Evolutionary conservation across 53 echinoderm and acorn worm species (phyloP), one percentile per base, ranked within the genome.

Genomic region (Luidia sarsii): DNA sequence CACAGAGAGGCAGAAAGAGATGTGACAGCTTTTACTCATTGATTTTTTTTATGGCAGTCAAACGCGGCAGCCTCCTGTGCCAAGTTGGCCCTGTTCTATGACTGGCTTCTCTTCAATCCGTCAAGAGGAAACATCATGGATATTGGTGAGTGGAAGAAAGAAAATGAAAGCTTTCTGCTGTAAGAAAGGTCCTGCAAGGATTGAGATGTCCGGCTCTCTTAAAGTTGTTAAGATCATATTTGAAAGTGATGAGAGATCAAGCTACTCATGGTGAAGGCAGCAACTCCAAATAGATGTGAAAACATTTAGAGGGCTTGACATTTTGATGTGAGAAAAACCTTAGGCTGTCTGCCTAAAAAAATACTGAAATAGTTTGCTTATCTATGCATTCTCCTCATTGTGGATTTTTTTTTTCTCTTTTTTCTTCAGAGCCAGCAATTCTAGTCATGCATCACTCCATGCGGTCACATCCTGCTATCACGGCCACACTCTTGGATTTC

Each of bases 361-460:
- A n/a, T n/a, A n/a, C n/a, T n/a, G n/a, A n/a, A n/a, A n/a, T n/a
- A 22, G 11, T 13, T 63, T 33, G 4, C 4, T 18, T 30, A 29
- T 3, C 20, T 77, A 35, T 6, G 41, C 63, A 4, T 46, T 2
- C 30, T 25, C 6, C 39, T 16, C 19, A 15, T 9, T 48, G 21
- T 38, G 15, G 36, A 5, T 22, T 9, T 27, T 7, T 39, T 33
- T 48, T 32, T 33, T 16, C 32, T 80, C 31, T 32, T 74, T 36
- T 22, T 1, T 72, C 27, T 37, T 14, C 82, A 97, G 97, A 97
- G 70, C 97, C 97, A 31, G 97, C 93, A 19, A 97, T 97, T 63
- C 75, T 97, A 10, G 97, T 97, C 34, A 97, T 96, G 97, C 97
- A 97, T 65, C 93, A 97, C 79, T 97, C 97, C 4, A 88, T 97